A percentile compares a stretch with the other conserved stretches of the same genome.
Conservation (phyloP, 1,140 invertebrate species). For the Eumeta japonica region DNA sequence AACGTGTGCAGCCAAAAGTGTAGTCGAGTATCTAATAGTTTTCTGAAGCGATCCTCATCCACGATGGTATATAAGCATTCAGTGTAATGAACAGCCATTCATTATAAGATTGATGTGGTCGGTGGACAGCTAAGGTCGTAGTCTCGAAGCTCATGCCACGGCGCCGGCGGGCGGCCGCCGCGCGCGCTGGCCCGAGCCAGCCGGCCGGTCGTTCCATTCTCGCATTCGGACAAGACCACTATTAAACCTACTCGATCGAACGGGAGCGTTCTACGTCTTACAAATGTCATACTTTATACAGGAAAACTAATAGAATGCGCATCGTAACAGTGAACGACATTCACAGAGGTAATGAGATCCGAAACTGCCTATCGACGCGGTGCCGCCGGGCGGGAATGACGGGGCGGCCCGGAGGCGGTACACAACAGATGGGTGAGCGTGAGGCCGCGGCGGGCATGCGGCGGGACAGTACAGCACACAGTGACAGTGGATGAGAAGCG, state of each 20-base stretch:
- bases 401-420: conserved; percentile 47
- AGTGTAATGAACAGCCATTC: conserved; percentile 51
- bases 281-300: conserved; percentile 41
- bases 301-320: conserved; percentile 53
- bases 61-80: conserved; percentile 52
- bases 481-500: conserved; percentile 45
- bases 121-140: conserved; percentile 21
- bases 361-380: conserved; percentile 44
- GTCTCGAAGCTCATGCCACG: conserved; percentile 27
- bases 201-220: too few species aligned
- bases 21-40: conserved; percentile 53
- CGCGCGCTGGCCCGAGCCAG: too few species aligned
- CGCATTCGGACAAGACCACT: too few species aligned
- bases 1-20: conserved; percentile 56
- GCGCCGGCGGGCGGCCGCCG: conserved; percentile 15
- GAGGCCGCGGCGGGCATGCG: conserved; percentile 54
- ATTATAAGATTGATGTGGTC: conserved; percentile 28
- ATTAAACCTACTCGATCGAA: background rate
- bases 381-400: conserved; percentile 51
- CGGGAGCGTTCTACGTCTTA: conserved; percentile 36
- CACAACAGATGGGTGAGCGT: conserved; percentile 57
- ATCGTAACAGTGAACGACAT: conserved; percentile 52
- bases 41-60: conserved; percentile 44
- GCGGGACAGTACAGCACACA: conserved; percentile 54
- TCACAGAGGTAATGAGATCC: conserved; percentile 48